A percentile compares a stretch with the other conserved stretches of the same genome.
phyloP scores from a whole-genome alignment of 2,797 vertebrate genomes.

The Falco novaeseelandiae region DNA sequence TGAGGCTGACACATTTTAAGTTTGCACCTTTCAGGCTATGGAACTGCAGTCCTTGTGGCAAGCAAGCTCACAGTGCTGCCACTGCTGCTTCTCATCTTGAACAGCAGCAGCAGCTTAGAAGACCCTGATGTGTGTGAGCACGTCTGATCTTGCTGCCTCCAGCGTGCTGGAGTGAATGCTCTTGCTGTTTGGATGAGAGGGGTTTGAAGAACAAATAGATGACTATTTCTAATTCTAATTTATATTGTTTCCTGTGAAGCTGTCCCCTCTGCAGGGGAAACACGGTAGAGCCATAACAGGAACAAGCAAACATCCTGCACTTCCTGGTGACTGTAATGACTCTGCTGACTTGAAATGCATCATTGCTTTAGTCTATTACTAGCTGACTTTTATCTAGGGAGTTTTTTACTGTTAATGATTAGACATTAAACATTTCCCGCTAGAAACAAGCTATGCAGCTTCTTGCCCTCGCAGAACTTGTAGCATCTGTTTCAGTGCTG shows the following conservation, averaged over 20 bases:
- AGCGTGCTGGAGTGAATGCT: accelerated
- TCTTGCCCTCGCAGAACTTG: background rate
- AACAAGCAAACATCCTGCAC: background rate
- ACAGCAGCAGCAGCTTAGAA: background rate
- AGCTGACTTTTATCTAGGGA: background rate
- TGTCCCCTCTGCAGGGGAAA: background rate
- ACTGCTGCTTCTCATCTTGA: background rate
- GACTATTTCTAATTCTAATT: background rate
- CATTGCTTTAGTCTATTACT: background rate
- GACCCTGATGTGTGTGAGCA: accelerated
- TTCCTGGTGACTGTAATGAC: background rate
- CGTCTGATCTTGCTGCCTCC: background rate
- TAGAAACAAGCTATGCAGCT: background rate
- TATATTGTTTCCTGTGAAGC: background rate
- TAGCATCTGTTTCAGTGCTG: background rate
- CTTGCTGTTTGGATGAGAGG: background rate
- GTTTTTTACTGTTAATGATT: conserved; percentile 15
- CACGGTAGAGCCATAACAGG: background rate
- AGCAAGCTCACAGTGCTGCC: accelerated
- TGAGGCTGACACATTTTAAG: accelerated
- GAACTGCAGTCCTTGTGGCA: background rate
- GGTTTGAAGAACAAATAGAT: background rate
- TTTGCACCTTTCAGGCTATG: background rate
- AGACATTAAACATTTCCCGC: background rate
- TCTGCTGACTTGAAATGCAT: background rate